These are phyloP conservation scores for Eulemur mongoz DNA, from an alignment of 2,797 vertebrate genomes.

Conservation along the genomic window DNA sequence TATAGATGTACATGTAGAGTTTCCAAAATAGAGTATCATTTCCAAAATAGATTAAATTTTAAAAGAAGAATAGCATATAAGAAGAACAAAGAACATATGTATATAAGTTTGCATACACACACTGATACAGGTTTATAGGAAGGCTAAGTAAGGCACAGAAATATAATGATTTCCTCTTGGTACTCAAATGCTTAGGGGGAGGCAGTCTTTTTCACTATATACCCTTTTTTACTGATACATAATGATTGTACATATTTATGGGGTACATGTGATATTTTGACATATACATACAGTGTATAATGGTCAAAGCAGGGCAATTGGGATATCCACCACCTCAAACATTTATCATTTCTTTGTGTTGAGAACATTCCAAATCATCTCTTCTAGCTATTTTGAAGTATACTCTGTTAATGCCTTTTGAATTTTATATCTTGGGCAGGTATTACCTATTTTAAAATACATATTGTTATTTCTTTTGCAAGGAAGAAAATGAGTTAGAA, in stretches of 20 bases:
- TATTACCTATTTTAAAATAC: background rate
- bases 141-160: background rate
- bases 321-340: background rate
- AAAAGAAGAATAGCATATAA: background rate
- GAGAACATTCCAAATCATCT: background rate
- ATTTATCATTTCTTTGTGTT: background rate
- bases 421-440: background rate
- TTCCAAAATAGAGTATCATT: background rate
- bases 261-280: background rate
- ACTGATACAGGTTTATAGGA: background rate
- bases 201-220: background rate
- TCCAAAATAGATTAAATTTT: background rate
- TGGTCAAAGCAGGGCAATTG: background rate
- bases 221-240: background rate
- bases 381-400: background rate
- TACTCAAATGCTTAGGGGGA: background rate
- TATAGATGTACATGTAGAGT: background rate
- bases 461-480: background rate
- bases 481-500: background rate
- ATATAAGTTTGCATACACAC: background rate
- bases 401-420: background rate
- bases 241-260: background rate
- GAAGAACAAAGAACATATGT: background rate
- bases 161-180: background rate
- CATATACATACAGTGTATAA: background rate